A percentile compares a stretch with the other conserved stretches of the same genome.
These are phyloP conservation scores for Fulica atra DNA, from an alignment of 2,113 vertebrate species.

Conservation along the genomic window DNA sequence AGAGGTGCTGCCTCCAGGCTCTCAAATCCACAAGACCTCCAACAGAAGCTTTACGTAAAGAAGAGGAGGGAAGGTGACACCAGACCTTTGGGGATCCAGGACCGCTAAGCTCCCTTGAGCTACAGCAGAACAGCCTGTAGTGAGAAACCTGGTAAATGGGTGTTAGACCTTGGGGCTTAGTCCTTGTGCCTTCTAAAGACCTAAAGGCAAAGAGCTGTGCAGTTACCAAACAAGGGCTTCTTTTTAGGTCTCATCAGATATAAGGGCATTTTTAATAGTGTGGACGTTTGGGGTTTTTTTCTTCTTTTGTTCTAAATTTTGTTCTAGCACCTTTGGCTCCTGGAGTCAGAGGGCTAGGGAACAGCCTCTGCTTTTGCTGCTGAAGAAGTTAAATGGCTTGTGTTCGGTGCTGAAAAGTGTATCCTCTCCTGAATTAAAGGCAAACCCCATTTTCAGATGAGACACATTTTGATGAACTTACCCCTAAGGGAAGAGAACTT, in stretches of 20 bases:
- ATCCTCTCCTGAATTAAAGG: background rate
- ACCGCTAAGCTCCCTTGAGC: background rate
- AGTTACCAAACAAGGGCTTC: background rate
- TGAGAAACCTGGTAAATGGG: background rate
- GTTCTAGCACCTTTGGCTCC: background rate
- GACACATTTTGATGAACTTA: background rate
- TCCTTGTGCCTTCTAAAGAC: background rate
- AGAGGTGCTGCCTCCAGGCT: background rate
- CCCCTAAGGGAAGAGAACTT: background rate
- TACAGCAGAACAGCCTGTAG: background rate
- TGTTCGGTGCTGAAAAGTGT: background rate
- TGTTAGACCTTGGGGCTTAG: background rate
- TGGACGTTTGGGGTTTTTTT: too few species aligned
- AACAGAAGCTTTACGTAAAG: background rate
- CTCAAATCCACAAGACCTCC: background rate
- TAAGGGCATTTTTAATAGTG: background rate
- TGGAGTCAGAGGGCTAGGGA: background rate
- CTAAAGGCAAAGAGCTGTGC: background rate
- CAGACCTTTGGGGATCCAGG: background rate
- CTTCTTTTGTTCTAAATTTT: background rate
- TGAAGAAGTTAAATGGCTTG: background rate
- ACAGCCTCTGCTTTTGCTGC: background rate
- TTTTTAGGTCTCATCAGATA: background rate
- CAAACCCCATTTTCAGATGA: background rate
- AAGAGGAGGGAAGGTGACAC: background rate